Base-by-base conservation (phyloP, 2,113 vertebrate genomes). In the Myiagra hebetior region DNA sequence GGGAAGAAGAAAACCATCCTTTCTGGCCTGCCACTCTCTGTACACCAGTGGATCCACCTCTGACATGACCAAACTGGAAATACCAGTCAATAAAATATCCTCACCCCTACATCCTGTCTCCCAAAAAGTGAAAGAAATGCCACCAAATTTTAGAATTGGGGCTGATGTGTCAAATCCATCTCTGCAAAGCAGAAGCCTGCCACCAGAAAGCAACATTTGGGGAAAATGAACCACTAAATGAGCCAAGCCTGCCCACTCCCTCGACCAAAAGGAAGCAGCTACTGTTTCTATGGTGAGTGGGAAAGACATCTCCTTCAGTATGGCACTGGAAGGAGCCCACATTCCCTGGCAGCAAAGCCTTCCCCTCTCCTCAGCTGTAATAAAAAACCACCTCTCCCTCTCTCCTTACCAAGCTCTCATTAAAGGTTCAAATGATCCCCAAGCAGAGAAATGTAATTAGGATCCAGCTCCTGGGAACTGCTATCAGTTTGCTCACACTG, bases 401-500 rank as follows among this genome's bases (percentile, higher is more conserved):
- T 92, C 86, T 94, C 90, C 75, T 94, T 88, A 83, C 91, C 84
- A 96, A 44, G n/a, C 89, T 95, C 95, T 96, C 95, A 83, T 95
- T 80, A 94, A 97, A 60, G 47, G 94, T 97, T 93, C 87, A 87
- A 94, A 93, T 76, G 77, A 94, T 89, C 88, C 77, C 91, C 78
- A 91, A 87, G 92, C 72, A 94, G 60, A 75, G 76, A 81, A 93
- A 82, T 80, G 95, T 95, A 97, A 98, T 96, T 95, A 85, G 95
- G 95, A 64, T 21, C 52, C 81, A 74, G 53, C 77, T 64, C 52
- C 59, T 73, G 93, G 24, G 87, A 95, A 93, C 70, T 79, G 91
- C 59, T 98, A 98, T 98, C 97, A 82, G 95, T 87, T 96, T 73
- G 78, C 87, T 97, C 95, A 84, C 13, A 4, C 42, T 91, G 96